Conservation (phyloP, 2,797 vertebrate genomes). For the Eidolon dupreanum region DNA sequence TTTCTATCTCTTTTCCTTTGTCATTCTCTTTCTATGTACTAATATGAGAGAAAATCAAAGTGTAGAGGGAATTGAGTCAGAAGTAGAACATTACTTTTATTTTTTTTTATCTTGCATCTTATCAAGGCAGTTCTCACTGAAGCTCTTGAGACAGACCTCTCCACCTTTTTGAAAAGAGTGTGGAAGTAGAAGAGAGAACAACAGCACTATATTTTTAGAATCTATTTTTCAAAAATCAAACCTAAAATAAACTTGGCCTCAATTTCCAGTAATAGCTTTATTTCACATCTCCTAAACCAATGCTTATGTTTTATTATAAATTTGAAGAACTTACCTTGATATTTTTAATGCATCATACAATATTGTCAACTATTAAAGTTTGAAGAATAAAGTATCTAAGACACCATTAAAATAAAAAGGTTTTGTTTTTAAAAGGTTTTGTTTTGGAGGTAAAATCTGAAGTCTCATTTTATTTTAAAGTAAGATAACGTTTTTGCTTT, state of each 20-base stretch:
- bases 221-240: constrained; percentile 50
- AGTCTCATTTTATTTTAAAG: constrained; percentile 67
- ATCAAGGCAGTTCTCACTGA: neutral
- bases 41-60: constrained; percentile 3
- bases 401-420: constrained; percentile 4
- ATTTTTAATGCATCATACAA: neutral
- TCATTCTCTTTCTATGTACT: neutral
- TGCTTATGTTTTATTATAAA: constrained; percentile 44
- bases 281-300: constrained; percentile 22
- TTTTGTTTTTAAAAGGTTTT: neutral
- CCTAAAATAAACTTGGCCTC: constrained; percentile 74
- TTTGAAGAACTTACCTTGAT: neutral
- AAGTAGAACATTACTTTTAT: neutral
- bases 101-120: neutral
- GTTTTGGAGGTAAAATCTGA: constrained; percentile 38
- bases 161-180: constrained; percentile 22
- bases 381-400: constrained; percentile 48
- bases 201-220: constrained; percentile 68
- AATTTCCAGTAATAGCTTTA: constrained; percentile 60
- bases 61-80: neutral
- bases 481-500: constrained; percentile 68
- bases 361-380: neutral
- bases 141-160: constrained; percentile 5
- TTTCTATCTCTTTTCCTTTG: neutral
- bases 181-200: constrained; percentile 27